phyloP scores from a whole-genome alignment of 2,888 invertebrate genomes.

The Automeris io region DNA sequence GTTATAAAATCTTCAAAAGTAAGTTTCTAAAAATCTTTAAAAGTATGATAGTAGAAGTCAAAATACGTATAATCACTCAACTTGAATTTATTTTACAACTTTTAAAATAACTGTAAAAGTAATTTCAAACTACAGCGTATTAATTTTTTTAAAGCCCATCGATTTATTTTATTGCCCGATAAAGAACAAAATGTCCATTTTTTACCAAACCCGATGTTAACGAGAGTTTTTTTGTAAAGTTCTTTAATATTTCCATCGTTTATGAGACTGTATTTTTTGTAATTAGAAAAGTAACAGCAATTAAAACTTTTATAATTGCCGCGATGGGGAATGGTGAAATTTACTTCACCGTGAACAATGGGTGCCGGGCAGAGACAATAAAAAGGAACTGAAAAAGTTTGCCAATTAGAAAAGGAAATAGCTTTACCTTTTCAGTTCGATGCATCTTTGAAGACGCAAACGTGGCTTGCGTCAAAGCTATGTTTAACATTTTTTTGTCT shows the following conservation, averaged over 20 bases:
- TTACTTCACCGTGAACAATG: conserved; percentile 68
- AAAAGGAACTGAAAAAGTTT: conserved; percentile 65
- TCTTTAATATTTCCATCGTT: conserved; percentile 47
- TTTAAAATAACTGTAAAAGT: too few relatives aligned
- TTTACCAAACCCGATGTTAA: conserved; percentile 27
- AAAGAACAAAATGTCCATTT: conserved; percentile 30
- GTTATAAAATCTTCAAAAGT: too few relatives aligned
- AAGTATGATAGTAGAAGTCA: too few relatives aligned
- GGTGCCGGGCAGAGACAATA: conserved; percentile 61
- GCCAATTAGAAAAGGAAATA: conserved; percentile 60
- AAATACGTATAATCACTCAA: too few relatives aligned
- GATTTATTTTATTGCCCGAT: conserved; percentile 30
- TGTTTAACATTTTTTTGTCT: not conserved
- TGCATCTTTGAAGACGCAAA: conserved; percentile 30
- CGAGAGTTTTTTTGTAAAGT: conserved; percentile 26
- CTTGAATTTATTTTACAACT: too few relatives aligned
- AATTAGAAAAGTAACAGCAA: conserved; percentile 73
- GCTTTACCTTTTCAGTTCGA: conserved; percentile 41
- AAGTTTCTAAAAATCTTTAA: too few relatives aligned
- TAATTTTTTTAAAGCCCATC: conserved; percentile 16
- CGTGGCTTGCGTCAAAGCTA: conserved; percentile 1
- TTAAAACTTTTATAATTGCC: conserved; percentile 76
- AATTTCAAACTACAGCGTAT: not conserved
- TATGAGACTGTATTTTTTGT: conserved; percentile 69
- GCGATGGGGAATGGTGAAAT: conserved; percentile 61